Base-by-base conservation (phyloP, 2,888 invertebrate genomes). In the Scaptomyza reducta region DNA sequence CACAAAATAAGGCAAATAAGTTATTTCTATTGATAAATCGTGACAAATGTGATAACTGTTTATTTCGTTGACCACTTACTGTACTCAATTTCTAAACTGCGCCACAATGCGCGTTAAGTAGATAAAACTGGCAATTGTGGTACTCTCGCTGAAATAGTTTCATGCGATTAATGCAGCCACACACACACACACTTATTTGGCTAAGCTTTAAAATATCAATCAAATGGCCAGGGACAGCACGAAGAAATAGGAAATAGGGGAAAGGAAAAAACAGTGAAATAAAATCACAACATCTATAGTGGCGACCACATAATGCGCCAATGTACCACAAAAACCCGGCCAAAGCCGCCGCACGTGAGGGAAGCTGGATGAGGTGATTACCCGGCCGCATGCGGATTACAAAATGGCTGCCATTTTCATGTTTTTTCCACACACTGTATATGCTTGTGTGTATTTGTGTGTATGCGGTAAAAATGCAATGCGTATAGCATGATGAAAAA, bases 181-280 rank as follows among this genome's bases (percentile, higher is more conserved):
- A 65, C 51, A 16, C 16, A 40, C 14, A 7, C n/a, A 40, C 10
- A n/a, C n/a, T 9, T 74, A 73, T 74, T 82, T 72, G 65, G 58
- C 79, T 72, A 76, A 87, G 82, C 87, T 85, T 87, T 87, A 87
- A 87, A 85, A 85, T 78, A 85, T 87, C 82, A 87, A 84, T 87
- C 83, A 69, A 47, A 47, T 59, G 58, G 45, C 70, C 70, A 45
- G 45, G 10, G 18, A 29, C 56, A 59, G 22, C 29, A 56, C 38
- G 13, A 22, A 14, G 6, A 50, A 16, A 60, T 29, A 42, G 13
- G 33, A n/a, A 54, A 44, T 33, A 44, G 11, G 16, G 53, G 60
- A 40, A 44, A 50, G n/a, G 50, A 60, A 54, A 31, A 33, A 13
- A 29, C 33, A 38, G 42, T 29, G 40, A 40, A 61, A 44, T 57